Evolutionary conservation across 1,140 invertebrate species (phyloP), one percentile per base, ranked within the genome.

Genomic region (Drosophila nigrodunni): DNA sequence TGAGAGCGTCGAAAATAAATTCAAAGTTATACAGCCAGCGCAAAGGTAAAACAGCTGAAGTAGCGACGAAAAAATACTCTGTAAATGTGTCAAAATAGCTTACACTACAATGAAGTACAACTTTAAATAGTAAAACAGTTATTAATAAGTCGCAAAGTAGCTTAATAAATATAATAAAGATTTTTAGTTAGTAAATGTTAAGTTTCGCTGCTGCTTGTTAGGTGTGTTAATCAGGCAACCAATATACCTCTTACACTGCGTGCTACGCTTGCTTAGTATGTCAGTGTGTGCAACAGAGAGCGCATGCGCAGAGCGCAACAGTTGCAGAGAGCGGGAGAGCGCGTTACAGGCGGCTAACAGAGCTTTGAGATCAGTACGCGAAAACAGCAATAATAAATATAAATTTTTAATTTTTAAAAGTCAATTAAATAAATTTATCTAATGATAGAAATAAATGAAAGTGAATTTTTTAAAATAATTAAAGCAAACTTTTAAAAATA

Each of bases 241-340:
- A 46, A 25, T 52, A 59, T 18, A 18, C 47, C n/a, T 41, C 8
- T 15, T 6, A 8, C 9, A 3, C 9, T 13, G 11, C 2, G 3
- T n/a, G n/a, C 8, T 46, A n/a, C 18, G 6, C 46, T 41, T 41
- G 65, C 55, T 11, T n/a, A 9, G 1, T 10, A 18, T 43, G 18
- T 25, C 21, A 44, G 57, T 68, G 34, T 67, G 55, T 54, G 13
- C 25, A 49, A 54, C 55, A 55, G 57, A 47, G 71, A 74, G 71
- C 69, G 57, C 71, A 55, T 74, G 71, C 71, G 71, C 71, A 69
- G 65, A 61, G 71, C 65, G 65, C 65, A 69, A 74, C 65, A 61
- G 65, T 39, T 74, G 65, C 65, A 55, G 65, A 11, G 71, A 74
- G 71, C 47, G 65, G 65, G 55, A 49, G 65, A 11, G 71, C 69